Evolutionary conservation across 2,797 vertebrate genomes (phyloP).

Genomic region (Spondyliosoma cantharus): DNA sequence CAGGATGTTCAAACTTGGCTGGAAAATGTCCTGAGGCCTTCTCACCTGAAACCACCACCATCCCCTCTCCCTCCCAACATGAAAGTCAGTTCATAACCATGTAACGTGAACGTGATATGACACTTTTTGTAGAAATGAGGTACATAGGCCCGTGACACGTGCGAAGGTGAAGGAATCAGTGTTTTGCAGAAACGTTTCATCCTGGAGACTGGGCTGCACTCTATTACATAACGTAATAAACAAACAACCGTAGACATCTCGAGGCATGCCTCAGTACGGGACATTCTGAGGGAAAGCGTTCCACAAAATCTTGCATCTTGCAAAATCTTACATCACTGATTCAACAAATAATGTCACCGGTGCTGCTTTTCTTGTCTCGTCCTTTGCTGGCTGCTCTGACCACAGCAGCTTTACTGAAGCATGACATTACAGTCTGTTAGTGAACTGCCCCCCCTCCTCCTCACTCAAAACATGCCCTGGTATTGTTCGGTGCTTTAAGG

Average conservation of each 20-base stretch:
- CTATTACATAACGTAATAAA: neutral
- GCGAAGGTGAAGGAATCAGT: no score
- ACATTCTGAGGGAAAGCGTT: constrained; percentile 2
- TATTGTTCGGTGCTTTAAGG: constrained; percentile 50
- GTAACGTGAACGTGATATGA: no score
- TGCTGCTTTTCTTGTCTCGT: constrained; percentile 28
- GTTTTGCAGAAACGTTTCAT: no score
- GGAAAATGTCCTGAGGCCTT: no score
- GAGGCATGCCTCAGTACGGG: constrained; percentile 4
- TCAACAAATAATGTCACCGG: constrained; percentile 57
- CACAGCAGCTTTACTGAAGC: constrained; percentile 61
- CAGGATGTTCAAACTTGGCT: no score
- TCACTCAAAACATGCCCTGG: constrained; percentile 25
- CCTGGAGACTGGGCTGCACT: no score
- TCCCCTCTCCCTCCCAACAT: no score
- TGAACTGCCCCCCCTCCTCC: constrained; percentile 26
- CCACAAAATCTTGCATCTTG: constrained; percentile 35
- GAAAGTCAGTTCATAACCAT: no score
- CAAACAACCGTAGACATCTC: neutral
- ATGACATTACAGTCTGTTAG: constrained; percentile 59
- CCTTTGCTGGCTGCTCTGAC: constrained; percentile 47
- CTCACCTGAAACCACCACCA: no score
- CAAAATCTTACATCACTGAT: constrained; percentile 43
- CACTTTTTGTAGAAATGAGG: no score
- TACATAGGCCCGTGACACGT: no score